Evolutionary conservation across 2,113 vertebrate genomes (phyloP), one percentile per base, ranked within the genome.

Genomic region (Fregata magnificens): DNA sequence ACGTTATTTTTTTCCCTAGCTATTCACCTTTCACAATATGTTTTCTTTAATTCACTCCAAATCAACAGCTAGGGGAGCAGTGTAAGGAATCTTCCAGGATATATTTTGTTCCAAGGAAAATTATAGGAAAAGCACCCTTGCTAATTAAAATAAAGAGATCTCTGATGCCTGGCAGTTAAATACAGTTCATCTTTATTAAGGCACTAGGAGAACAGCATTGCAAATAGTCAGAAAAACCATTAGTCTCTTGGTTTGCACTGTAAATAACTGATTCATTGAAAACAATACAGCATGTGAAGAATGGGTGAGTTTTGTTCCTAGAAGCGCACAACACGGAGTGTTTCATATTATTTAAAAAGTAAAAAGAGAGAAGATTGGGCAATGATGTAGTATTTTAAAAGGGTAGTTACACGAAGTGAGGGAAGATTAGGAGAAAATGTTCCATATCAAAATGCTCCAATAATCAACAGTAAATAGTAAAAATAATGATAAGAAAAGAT

Each of bases 11-110:
- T 78, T 66, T 11, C 42, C 8, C 66, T 17, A 91, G 69, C 86
- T 92, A 91, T 95, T 95, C 91, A 92, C 65, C 59, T 96, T 85
- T 84, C 44, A 88, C 89, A 92, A 28, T 88, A 73, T 70, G 81
- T 87, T 93, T 97, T 81, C 82, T 95, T 96, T 92, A 93, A 95
- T 90, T n/a, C 26, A 92, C 25, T 90, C 58, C 52, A 88, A 85
- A 97, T 95, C 94, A 95, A 84, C 49, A 96, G 91, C 82, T 94
- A 88, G 55, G 40, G 56, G 55, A 94, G 34, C 63, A 67, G 47
- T 55, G 49, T 47, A 72, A 74, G 38, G 52, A 91, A 86, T 89
- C 81, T 84, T 97, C 72, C 79, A 66, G 31, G 82, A 84, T 89
- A 59, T 58, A 93, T 91, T 95, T 77, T 80, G 17, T 88, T 79